Base-by-base conservation (phyloP, 2,797 vertebrate genomes). In the Fundulus diaphanus region DNA sequence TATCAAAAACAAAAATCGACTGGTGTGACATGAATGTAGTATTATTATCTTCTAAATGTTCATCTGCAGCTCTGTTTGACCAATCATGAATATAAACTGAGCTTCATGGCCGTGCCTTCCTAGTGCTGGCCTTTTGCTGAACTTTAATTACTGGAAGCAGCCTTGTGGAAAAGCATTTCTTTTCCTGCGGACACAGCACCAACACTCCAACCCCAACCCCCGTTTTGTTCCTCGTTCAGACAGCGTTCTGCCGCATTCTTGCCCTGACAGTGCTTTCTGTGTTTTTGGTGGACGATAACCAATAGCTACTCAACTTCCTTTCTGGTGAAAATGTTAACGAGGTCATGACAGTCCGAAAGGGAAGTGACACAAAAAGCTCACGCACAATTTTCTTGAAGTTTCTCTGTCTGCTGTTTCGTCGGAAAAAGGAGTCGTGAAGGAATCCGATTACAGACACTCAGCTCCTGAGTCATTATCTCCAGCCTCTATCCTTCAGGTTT, bases 61-160 rank as follows among this genome's bases (percentile, higher is more conserved):
- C 68, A 80, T 88, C 74, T 70, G 31, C 59, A n/a, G 29, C 22
- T 54, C 33, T 16, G 52, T 61, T 78, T 35, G 54, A 37, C 85
- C 79, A 87, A 85, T 87, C 72, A 52, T 4, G 46, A n/a, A 22
- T 35, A 59, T 69, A 42, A 59, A 65, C 42, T n/a, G 49, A 49
- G 70, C 74, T 82, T 81, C 72, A 73, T 15, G 40, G 46, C 68
- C 72, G 66, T 46, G 37, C 65, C 73, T 44, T 78, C 80, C 77
- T 73, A 35, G 24, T 40, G 2, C 74, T 74, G 87, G 82, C 90
- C 88, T 86, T 74, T 33, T 22, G 71, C 74, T 90, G 87, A 92
- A 90, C 87, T 92, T 87, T 87, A 90, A 92, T 92, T 89, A 91
- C 80, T 83, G 42, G 66, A 81, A 86, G 83, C 89, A 84, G 78